These are phyloP conservation scores for Climacteris rufus DNA, from an alignment of 2,113 vertebrate genomes.

Conservation along the genomic window DNA sequence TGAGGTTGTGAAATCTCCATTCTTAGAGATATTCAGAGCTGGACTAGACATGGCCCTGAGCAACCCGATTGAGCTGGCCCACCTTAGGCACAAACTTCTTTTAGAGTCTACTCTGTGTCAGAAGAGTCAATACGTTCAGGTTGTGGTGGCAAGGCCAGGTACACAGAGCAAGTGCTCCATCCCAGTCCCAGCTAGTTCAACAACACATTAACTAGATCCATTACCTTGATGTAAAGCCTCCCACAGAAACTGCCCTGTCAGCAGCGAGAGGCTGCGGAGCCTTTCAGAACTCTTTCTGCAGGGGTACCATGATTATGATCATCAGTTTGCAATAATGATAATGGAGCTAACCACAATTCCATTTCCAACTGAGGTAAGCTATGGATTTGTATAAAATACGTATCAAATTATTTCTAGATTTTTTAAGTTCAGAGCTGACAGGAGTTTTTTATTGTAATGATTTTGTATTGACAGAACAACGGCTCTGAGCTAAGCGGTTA, in stretches of 20 bases:
- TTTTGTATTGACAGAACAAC: conserved; percentile 68
- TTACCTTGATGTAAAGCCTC: not conserved
- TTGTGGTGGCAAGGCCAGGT: accelerated
- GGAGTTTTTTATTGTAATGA: conserved; percentile 66
- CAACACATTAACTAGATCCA: not conserved
- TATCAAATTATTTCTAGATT: conserved; percentile 57
- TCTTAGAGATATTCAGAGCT: not conserved
- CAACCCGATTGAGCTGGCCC: not conserved
- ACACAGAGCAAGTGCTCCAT: not conserved
- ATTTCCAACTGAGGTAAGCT: conserved; percentile 52
- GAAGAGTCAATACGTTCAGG: not conserved
- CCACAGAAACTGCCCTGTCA: not conserved
- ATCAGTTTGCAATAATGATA: conserved; percentile 49
- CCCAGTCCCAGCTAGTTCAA: not conserved
- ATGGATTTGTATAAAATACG: conserved; percentile 64
- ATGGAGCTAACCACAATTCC: conserved; percentile 29
- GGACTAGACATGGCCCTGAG: not conserved
- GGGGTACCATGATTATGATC: conserved; percentile 33
- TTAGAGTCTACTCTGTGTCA: not conserved
- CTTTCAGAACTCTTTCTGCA: conserved; percentile 13
- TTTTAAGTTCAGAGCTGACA: conserved; percentile 51
- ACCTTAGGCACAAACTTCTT: accelerated
- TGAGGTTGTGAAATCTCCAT: not conserved
- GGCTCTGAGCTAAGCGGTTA: conserved; percentile 63
- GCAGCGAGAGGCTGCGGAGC: not conserved